Percentiles rank a stretch among this genome's conserved stretches.
phyloP scores from a whole-genome alignment of 2,888 invertebrate genomes.

The Odontomyia ornata region DNA sequence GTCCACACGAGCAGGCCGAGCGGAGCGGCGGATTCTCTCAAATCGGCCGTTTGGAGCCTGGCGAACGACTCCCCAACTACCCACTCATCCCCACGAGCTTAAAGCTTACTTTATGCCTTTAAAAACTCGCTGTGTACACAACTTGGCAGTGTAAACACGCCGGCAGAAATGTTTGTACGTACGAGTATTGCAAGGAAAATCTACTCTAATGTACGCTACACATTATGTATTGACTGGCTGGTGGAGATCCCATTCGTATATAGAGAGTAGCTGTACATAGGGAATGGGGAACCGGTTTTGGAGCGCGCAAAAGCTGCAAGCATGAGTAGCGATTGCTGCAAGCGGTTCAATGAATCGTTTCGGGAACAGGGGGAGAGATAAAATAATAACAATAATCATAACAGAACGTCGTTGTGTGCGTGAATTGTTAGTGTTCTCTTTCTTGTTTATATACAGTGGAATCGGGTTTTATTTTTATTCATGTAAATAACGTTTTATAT shows the following conservation, averaged over 20 bases:
- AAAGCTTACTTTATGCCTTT: slow-evolving; percentile 38
- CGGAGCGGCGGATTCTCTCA: slow-evolving; percentile 16
- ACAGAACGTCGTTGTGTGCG: slow-evolving; percentile 20
- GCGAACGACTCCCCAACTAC: background rate
- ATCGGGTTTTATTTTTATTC: background rate
- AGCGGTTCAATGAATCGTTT: background rate
- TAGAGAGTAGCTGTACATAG: background rate
- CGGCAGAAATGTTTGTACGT: slow-evolving; percentile 36
- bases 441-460: background rate
- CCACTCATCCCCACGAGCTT: slow-evolving; percentile 23
- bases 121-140: slow-evolving; percentile 38
- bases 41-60: slow-evolving; percentile 29
- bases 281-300: slow-evolving; percentile 38
- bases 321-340: background rate
- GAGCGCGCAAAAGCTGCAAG: background rate
- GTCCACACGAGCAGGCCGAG: slow-evolving; percentile 20
- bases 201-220: background rate
- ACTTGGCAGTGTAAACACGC: slow-evolving; percentile 35
- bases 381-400: slow-evolving; percentile 42
- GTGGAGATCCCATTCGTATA: background rate
- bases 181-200: slow-evolving; percentile 26
- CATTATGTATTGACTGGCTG: background rate
- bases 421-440: background rate
- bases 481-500: background rate
- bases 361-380: slow-evolving; percentile 11